Evolutionary conservation across 1,140 invertebrate species (phyloP), one percentile per base, ranked within the genome.

Genomic region (Papilio machaon): DNA sequence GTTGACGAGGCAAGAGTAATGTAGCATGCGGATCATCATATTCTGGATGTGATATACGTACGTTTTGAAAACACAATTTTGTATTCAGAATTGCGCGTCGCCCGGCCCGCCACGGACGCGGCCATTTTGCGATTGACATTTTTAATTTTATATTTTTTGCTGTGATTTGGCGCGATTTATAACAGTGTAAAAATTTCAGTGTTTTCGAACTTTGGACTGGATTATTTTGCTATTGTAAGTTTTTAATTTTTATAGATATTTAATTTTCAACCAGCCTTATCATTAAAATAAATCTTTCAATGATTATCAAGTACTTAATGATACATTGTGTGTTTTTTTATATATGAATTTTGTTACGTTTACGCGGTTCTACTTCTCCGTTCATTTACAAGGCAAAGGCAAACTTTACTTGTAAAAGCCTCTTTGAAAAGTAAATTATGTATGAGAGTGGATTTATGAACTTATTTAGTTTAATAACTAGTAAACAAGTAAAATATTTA

Each of bases 61-160:
- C 86, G 90, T 91, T 92, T 91, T 91, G 88, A 92, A 89, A 88
- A 88, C 82, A 85, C 83, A 87, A 88, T 88, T 91, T 88, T 83
- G 87, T 91, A 91, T 91, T 91, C 88, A 87, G 82, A 89, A 89
- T 89, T 85, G 86, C 82, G 85, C 86, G 84, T 82, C 84, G 83
- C 83, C 81, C 80, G 82, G 81, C 81, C 82, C 78, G 83, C 81
- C 82, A 52, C 83, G 83, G 83, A 86, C 86, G 84, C 84, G 80
- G 86, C 86, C 85, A 86, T 89, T 83, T 87, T 86, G 82, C 81
- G 86, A 82, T 87, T 84, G 81, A n/a, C 73, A 78, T 77, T 84
- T 85, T 85, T 84, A 84, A 84, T 82, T 81, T 38, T 3, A 83
- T 87, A n/a, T 80, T 86, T 84, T 85, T 84, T 84, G 64, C n/a